Conservation (phyloP, 2,888 invertebrate genomes). For the Chrysolina oricalcia region DNA sequence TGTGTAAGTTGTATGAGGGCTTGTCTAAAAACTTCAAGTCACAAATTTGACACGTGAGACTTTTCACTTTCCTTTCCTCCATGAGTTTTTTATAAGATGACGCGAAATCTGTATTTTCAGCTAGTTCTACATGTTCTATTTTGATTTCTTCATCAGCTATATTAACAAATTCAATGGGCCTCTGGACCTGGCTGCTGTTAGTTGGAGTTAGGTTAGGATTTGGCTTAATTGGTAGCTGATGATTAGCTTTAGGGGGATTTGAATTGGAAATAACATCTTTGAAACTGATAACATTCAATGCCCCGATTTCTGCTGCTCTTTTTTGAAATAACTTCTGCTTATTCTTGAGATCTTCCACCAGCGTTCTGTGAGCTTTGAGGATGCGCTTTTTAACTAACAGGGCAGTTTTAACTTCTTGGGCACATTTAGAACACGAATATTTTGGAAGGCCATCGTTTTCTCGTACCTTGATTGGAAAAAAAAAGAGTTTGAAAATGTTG, state of each 20-base stretch:
- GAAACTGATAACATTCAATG: neutral
- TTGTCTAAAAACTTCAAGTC: slow-evolving; percentile 36
- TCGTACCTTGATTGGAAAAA: slow-evolving; percentile 57
- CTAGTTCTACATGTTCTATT: neutral
- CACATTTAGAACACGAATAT: slow-evolving; percentile 62
- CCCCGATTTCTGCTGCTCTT: slow-evolving; percentile 15
- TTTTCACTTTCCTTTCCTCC: slow-evolving; percentile 14
- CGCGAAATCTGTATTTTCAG: slow-evolving; percentile 23
- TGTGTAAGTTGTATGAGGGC: slow-evolving; percentile 49
- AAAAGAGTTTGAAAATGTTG: slow-evolving; percentile 34
- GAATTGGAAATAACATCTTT: neutral
- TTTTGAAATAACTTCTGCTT: slow-evolving; percentile 22
- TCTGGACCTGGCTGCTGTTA: slow-evolving; percentile 4
- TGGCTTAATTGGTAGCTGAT: neutral
- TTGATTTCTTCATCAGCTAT: slow-evolving; percentile 26
- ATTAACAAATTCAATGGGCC: slow-evolving; percentile 40
- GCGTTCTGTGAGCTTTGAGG: slow-evolving; percentile 60
- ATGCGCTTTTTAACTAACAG: slow-evolving; percentile 61
- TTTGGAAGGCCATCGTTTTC: slow-evolving; percentile 61
- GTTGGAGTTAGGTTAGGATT: neutral
- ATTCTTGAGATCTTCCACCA: slow-evolving; percentile 49
- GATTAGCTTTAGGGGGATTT: neutral
- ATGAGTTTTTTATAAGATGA: neutral
- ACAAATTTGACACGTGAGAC: slow-evolving; percentile 45
- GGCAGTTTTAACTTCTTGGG: slow-evolving; percentile 61